Base-by-base conservation (phyloP, 2,888 invertebrate species). In the Stratiomys singularior region DNA sequence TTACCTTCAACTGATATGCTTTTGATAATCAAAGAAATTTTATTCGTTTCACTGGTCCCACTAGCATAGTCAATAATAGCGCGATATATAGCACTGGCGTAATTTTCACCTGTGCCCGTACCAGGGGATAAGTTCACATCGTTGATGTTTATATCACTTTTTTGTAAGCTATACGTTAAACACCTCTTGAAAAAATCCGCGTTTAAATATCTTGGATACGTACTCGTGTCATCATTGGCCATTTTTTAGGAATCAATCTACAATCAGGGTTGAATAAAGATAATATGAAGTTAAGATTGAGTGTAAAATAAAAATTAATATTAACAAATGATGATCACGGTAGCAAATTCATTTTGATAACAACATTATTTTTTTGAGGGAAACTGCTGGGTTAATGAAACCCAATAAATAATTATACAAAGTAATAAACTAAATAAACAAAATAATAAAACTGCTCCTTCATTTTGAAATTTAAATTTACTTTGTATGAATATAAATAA, bases 121-220 rank as follows among this genome's bases (percentile, higher is more conserved):
- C 74, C 78, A 76, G 76, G 76, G 58, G 63, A 79, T 77, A 63
- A 79, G 37, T 82, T 81, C 15, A 86, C 83, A 78, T 83, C 83
- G 37, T 83, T 84, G 28, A 87, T 84, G 74, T 84, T 83, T 44
- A 87, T 83, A 0, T 83, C 81, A 82, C 83, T 83, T 25, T 83
- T 84, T 9, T 84, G 82, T 7, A 86, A 80, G 0, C 86, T 86
- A 80, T 85, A 84, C 80, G 85, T 85, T 11, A 86, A 78, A 0
- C 85, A 85, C 1, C 82, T 82, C 82, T 83, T 85, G 76, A 86
- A 86, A 76, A 86, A 86, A 44, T 83, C 82, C 81, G 85, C 44
- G 18, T 71, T 67, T 1, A 63, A 25, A 47, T 76, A 76, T 1
- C 27, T 27, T 3, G 76, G 60, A 30, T 27, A 25, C 13, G 46